Evolutionary conservation across 2,113 vertebrate species (phyloP).

Genomic region (Alethe diademata): DNA sequence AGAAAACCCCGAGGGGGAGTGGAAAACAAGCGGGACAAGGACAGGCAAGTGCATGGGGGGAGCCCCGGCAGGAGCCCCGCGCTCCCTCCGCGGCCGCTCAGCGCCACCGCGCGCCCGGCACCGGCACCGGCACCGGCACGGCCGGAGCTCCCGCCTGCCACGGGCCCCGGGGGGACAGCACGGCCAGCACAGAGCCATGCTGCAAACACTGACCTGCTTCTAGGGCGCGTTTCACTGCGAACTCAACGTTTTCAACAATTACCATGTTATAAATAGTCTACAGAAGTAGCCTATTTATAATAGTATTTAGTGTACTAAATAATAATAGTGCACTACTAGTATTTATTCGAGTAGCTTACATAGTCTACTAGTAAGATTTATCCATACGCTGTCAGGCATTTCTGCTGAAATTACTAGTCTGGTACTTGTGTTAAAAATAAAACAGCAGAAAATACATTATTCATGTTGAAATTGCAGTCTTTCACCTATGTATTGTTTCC

Average conservation of each 20-base stretch:
- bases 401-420: not conserved
- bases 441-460: not conserved
- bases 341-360: not conserved
- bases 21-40: not conserved
- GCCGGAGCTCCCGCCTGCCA: not conserved
- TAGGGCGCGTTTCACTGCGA: not conserved
- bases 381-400: not conserved
- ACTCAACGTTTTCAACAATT: not conserved
- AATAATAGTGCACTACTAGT: too few species aligned
- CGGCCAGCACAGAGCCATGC: not conserved
- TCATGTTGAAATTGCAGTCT: not conserved
- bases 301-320: too few species aligned
- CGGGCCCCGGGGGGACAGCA: not conserved
- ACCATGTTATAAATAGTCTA: not conserved
- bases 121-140: constrained; percentile 34
- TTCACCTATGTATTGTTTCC: rapidly evolving
- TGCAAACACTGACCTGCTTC: rapidly evolving
- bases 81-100: constrained; percentile 12
- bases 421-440: not conserved
- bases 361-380: not conserved
- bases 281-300: not conserved
- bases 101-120: constrained; percentile 62
- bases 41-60: not conserved
- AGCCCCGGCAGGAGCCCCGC: not conserved
- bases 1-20: not conserved